A percentile compares a stretch with the other conserved stretches of the same genome.
phyloP scores from a whole-genome alignment of 37 sponge, comb jelly and placozoan species.

The Corticium candelabrum region DNA sequence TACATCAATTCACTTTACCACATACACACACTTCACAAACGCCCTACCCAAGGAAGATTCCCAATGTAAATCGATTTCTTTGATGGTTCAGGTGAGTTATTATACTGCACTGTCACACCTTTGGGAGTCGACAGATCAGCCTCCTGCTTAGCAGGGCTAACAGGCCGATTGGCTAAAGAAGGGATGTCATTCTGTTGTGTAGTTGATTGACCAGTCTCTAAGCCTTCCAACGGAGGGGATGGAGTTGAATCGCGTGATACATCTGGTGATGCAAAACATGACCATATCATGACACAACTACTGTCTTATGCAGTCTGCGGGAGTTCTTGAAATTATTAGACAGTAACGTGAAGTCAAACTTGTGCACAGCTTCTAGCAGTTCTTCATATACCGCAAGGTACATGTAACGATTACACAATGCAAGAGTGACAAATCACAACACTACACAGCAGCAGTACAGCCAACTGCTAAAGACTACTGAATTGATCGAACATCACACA shows the following conservation, averaged over 20 bases:
- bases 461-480: too few relatives aligned
- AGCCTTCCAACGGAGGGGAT: neutral
- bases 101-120: neutral
- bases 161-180: neutral
- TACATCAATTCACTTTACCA: neutral
- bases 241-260: neutral
- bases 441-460: too few relatives aligned
- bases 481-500: too few relatives aligned
- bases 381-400: too few relatives aligned
- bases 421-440: too few relatives aligned
- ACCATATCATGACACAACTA: too few relatives aligned
- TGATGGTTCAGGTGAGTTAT: neutral
- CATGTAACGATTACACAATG: too few relatives aligned
- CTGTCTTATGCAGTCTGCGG: too few relatives aligned
- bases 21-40: neutral
- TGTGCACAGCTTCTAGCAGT: too few relatives aligned
- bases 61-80: constrained; percentile 83
- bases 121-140: neutral
- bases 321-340: too few relatives aligned
- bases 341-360: too few relatives aligned
- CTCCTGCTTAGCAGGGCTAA: neutral
- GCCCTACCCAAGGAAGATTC: constrained; percentile 82
- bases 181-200: neutral
- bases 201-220: neutral
- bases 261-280: too few relatives aligned